Evolutionary conservation across 2,113 vertebrate genomes (phyloP), one percentile per base, ranked within the genome.

Genomic region (Platysternon megacephalum): DNA sequence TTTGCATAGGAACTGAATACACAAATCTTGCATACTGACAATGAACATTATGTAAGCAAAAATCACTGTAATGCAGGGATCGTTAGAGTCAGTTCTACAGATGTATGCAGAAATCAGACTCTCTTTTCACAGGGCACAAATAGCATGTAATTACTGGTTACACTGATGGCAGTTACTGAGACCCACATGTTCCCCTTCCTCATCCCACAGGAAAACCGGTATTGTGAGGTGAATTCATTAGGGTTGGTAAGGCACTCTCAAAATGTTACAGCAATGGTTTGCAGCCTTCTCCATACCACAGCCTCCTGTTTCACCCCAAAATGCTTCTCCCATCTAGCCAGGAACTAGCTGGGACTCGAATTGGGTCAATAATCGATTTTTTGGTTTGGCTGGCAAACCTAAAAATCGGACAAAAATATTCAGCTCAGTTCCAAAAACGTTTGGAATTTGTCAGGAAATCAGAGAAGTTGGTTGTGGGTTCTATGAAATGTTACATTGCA

Each of bases 41-140:
- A 3, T 9, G 2, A 49, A 56, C 61, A 83, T 61, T 22, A 81
- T 4, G 0, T 10, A 81, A 78, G 24, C 6, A 16, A 35, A 81
- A 94, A 76, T 56, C 85, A 58, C 0, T 22, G 74, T 91, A 6
- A 3, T 1, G 0, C 39, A 79, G 88, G 81, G 79, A 97, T 93
- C n/a, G 72, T 79, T 65, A 32, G 46, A 81, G 90, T 84, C 84
- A 94, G 42, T 88, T 92, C 85, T 91, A 39, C 83, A 89, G n/a
- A 56, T 87, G 80, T 93, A 52, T 81, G 7, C 0, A 1, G 82
- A 90, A 85, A 89, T 83, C 93, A 95, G 94, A 6, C 35, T 88
- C 80, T 79, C 90, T 95, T 96, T 94, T 92, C 95, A 96, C 94
- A 95, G 85, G 13, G 78, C 88, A 96, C 92, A 88, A 91, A 86